phyloP scores from a whole-genome alignment of 2,888 invertebrate genomes.

The Folsomia candida region DNA sequence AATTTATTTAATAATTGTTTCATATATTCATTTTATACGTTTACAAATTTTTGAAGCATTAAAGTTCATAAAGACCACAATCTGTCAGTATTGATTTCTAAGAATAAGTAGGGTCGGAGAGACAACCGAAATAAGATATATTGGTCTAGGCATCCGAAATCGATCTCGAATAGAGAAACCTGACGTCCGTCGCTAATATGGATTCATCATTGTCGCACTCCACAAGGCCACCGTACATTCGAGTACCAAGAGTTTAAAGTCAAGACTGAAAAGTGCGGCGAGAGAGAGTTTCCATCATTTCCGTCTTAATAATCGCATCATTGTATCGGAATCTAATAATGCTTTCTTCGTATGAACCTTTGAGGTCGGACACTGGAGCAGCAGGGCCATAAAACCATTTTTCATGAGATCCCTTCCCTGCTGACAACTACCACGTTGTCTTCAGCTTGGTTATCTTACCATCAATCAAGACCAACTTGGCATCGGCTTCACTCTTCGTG shows the following conservation, averaged over 20 bases:
- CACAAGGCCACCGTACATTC: neutral
- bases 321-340: neutral
- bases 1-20: too few relatives aligned
- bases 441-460: constrained; percentile 42
- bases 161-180: neutral
- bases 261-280: neutral
- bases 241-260: neutral
- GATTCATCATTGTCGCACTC: neutral
- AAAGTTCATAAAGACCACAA: neutral
- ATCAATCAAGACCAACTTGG: constrained; percentile 34
- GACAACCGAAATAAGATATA: neutral
- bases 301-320: neutral
- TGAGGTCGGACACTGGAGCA: neutral
- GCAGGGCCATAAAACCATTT: constrained; percentile 41
- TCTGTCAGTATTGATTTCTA: neutral
- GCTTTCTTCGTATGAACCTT: neutral
- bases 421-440: constrained; percentile 35
- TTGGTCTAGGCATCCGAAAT: neutral
- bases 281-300: neutral
- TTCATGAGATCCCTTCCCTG: constrained; percentile 32
- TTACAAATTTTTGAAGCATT: neutral
- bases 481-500: constrained; percentile 10
- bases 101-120: neutral
- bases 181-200: neutral
- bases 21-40: too few relatives aligned